phyloP scores from a whole-genome alignment of 2,888 invertebrate genomes.

The Drosophila conformis region DNA sequence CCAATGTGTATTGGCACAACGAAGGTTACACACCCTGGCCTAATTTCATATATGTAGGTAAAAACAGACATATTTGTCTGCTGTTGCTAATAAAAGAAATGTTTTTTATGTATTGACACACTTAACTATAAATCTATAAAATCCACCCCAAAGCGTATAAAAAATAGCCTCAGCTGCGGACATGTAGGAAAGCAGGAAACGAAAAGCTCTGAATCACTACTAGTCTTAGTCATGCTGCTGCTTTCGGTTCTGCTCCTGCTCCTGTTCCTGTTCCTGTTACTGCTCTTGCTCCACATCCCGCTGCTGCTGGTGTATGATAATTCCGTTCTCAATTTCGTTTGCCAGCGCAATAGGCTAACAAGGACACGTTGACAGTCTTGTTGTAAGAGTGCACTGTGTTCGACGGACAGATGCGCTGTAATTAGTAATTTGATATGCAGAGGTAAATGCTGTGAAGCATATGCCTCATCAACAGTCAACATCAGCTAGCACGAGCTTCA shows the following conservation, averaged over 20 bases:
- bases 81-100: neutral
- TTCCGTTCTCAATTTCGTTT: constrained; percentile 74
- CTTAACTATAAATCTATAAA: neutral
- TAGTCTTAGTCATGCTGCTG: constrained; percentile 35
- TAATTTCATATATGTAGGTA: neutral
- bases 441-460: neutral
- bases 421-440: neutral
- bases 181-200: neutral
- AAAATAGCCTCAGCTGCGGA: constrained; percentile 10
- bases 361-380: constrained; percentile 15
- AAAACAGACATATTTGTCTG: neutral
- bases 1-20: neutral
- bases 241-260: constrained; percentile 4
- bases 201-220: constrained; percentile 38
- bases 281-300: constrained; percentile 7
- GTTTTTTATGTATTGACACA: neutral
- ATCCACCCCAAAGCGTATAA: no score
- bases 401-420: constrained; percentile 1
- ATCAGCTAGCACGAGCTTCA: neutral
- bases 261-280: neutral
- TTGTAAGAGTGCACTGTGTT: no score
- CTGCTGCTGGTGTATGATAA: constrained; percentile 61
- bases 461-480: neutral
- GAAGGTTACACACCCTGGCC: neutral
- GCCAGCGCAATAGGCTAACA: constrained; percentile 43